Conservation (phyloP, 2,113 vertebrate species). For the Fukomys damarensis region DNA sequence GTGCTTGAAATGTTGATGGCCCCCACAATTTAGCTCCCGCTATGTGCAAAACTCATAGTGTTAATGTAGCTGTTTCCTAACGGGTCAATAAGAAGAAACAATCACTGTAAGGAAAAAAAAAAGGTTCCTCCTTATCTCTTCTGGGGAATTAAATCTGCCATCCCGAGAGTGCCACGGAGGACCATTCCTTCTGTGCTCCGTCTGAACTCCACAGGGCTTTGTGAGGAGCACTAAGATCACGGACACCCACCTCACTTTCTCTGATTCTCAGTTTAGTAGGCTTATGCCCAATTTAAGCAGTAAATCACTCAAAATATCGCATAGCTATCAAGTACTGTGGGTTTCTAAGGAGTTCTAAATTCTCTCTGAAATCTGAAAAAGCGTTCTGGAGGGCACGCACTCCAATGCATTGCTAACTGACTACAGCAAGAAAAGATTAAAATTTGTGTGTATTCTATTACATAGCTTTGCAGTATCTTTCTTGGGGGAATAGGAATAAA, state of each 20-base stretch:
- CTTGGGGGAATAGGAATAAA: not conserved
- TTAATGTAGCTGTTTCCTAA: not conserved
- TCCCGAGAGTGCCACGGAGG: not conserved
- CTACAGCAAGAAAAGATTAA: not conserved
- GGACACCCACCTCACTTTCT: not conserved
- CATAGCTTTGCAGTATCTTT: not conserved
- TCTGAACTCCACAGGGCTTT: not conserved
- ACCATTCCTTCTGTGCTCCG: not conserved
- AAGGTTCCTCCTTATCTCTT: not conserved
- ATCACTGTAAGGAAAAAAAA: not conserved
- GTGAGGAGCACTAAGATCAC: not conserved
- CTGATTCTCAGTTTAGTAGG: not conserved
- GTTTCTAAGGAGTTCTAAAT: not conserved
- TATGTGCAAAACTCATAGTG: not conserved
- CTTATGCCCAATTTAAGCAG: constrained; percentile 9
- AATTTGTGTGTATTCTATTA: not conserved
- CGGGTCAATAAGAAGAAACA: not conserved
- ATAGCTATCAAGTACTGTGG: not conserved
- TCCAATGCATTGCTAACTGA: not conserved
- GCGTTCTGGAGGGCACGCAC: not conserved
- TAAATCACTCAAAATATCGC: not conserved
- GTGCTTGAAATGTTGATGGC: not conserved
- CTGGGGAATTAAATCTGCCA: not conserved
- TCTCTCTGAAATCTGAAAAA: not conserved
- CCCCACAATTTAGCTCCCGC: not conserved